Evolutionary conservation across 1,140 invertebrate species (phyloP), one percentile per base, ranked within the genome.

Genomic region (Cataglyphis hispanica): DNA sequence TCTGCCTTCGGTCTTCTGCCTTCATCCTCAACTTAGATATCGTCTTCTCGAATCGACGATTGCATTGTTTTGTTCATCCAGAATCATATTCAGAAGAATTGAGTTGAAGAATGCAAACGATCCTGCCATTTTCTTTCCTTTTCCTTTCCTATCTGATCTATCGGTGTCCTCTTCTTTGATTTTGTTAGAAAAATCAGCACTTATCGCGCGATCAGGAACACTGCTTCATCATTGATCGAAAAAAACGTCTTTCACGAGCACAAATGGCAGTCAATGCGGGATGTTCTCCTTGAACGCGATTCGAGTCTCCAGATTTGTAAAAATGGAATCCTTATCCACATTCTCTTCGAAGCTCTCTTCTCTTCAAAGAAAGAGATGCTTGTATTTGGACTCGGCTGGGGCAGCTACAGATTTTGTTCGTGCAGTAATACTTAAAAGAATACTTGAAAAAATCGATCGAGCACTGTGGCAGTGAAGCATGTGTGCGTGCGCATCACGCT

Each of bases 381-480:
- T 60, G 66, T 16, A 4, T 72, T 74, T 19, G n/a, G 25, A 22
- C 10, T 43, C 25, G 19, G 25, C n/a, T 27, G 37, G 76, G 43
- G 5, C 27, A 40, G 31, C 31, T 80, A 78, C n/a, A 22, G 37
- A 25, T 83, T 46, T 16, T 60, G 50, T 67, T 40, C 25, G 13
- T 72, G 37, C 46, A 34, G 56, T 67, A 83, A 63, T 72, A 46
- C 37, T 83, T 61, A 46, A 72, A 60, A 6, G 67, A 83, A 81
- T 13, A 81, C 27, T 72, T 60, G 25, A 37, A 60, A 83, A 72
- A 72, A 72, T 83, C 53, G 67, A 83, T 74, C 66, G 27, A 60
- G 1, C 37, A 81, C 22, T 31, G 22, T 69, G 50, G 66, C 77
- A 60, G 37, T 81, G 67, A 80, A 53, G 53, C 50, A 37, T 72